Conservation (phyloP, 2,797 vertebrate genomes). For the Gymnothorax reevesii region DNA sequence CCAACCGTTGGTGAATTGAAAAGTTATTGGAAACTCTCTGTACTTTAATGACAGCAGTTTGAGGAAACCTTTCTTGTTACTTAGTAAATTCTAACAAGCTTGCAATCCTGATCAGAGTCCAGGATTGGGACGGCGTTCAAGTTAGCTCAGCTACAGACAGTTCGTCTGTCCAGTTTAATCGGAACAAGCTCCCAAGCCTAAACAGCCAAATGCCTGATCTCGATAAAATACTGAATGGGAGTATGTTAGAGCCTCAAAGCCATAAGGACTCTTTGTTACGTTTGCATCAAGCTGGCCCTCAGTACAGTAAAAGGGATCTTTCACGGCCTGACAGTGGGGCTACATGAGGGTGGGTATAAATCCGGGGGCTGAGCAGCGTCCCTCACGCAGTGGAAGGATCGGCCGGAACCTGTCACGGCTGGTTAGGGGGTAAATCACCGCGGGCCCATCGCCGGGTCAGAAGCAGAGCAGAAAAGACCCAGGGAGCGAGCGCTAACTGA, state of each 20-base stretch:
- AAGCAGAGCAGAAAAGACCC: slow-evolving; percentile 69
- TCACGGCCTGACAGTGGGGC: slow-evolving; percentile 10
- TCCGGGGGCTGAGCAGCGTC: neutral
- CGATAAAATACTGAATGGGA: neutral
- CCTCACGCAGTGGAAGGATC: slow-evolving; percentile 43
- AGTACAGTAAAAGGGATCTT: slow-evolving; percentile 21
- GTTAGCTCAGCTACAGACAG: too few species aligned
- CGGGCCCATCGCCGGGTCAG: slow-evolving; percentile 75
- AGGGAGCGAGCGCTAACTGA: slow-evolving; percentile 88
- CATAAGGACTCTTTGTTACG: slow-evolving; percentile 30
- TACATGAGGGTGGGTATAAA: neutral
- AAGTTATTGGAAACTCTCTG: too few species aligned
- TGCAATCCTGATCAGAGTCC: too few species aligned
- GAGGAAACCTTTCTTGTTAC: too few species aligned
- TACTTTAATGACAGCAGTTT: too few species aligned
- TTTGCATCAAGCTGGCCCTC: neutral
- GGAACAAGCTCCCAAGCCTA: too few species aligned
- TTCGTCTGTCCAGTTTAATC: too few species aligned
- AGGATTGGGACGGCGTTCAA: too few species aligned
- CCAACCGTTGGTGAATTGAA: too few species aligned
- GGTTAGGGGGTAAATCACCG: slow-evolving; percentile 65
- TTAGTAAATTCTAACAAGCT: too few species aligned
- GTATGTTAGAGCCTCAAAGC: neutral
- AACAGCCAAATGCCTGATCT: neutral
- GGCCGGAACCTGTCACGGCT: slow-evolving; percentile 61